These are phyloP conservation scores for Catamblyrhynchus diadema DNA, from an alignment of 2,797 vertebrate genomes.

Conservation along the genomic window DNA sequence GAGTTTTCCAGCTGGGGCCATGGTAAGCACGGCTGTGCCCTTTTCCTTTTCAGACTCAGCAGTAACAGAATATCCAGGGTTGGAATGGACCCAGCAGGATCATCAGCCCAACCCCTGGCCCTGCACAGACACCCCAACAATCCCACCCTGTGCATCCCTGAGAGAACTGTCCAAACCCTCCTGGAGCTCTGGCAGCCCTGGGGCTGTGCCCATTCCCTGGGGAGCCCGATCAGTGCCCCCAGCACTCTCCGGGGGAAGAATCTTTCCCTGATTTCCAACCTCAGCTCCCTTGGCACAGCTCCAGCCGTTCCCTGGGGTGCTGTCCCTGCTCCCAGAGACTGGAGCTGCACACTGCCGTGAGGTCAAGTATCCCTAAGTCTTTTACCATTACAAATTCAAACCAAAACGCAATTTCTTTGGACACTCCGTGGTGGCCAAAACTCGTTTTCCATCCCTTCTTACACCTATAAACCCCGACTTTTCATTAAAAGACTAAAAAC, in stretches of 20 bases:
- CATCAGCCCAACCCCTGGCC: accelerated
- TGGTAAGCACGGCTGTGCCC: too few relatives aligned
- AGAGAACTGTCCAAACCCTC: accelerated
- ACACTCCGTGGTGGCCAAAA: not conserved
- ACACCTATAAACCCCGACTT: accelerated
- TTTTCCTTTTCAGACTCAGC: not conserved
- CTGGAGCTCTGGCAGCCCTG: not conserved
- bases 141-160: not conserved
- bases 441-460: too few relatives aligned
- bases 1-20: not conserved
- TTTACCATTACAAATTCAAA: not conserved
- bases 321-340: not conserved
- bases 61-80: not conserved
- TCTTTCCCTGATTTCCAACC: accelerated
- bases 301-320: not conserved
- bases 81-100: not conserved
- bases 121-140: not conserved
- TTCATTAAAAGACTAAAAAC: not conserved
- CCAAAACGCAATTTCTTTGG: not conserved
- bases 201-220: not conserved
- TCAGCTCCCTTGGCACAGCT: accelerated
- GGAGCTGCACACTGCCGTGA: accelerated
- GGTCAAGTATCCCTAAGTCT: accelerated
- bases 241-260: accelerated
- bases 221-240: accelerated